Base-by-base conservation (phyloP, 2,797 vertebrate genomes). In the Lophotriccus pileatus region DNA sequence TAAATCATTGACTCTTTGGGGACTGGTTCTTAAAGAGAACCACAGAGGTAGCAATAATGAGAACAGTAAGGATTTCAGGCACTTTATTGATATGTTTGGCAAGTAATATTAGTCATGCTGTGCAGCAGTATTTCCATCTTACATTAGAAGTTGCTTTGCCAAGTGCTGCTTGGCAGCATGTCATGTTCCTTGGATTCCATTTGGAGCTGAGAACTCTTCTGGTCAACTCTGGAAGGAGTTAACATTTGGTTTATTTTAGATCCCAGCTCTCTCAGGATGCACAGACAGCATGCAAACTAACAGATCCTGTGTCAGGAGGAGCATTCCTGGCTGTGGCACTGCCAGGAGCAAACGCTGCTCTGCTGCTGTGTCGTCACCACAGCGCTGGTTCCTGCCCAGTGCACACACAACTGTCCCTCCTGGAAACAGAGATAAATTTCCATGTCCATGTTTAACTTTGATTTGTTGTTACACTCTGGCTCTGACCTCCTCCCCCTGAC, bases 381-480 rank as follows among this genome's bases (percentile, higher is more conserved):
- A 14, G 50, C 46, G 49, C 73, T 34, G 27, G n/a, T 89, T 92
- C 91, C 36, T 92, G 89, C 82, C 79, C 87, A 67, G 7, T 39
- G 66, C 76, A 70, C 84, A 53, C 36, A 73, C 53, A 79, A 68
- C 34, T 78, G 70, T 47, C 79, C 44, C 5, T 86, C 79, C 58
- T 88, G 64, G 84, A 82, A 92, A 63, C 18, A 77, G 64, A 82
- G 62, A 72, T 85, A 60, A 94, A 92, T 85, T 74, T 70, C 89
- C 62, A 55, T 75, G 73, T 75, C 89, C 75, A 2, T 44, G 77
- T 87, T 89, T 72, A 86, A 91, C 87, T 95, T 79, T 89, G 79
- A 96, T 94, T 96, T 96, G 82, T 86, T 87, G 84, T 74, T 94
- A 59, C 67, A 56, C 78, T 88, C 67, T 50, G 66, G 3, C 83